phyloP scores from a whole-genome alignment of 2,888 invertebrate genomes.

The Drosophila kambysellisi region DNA sequence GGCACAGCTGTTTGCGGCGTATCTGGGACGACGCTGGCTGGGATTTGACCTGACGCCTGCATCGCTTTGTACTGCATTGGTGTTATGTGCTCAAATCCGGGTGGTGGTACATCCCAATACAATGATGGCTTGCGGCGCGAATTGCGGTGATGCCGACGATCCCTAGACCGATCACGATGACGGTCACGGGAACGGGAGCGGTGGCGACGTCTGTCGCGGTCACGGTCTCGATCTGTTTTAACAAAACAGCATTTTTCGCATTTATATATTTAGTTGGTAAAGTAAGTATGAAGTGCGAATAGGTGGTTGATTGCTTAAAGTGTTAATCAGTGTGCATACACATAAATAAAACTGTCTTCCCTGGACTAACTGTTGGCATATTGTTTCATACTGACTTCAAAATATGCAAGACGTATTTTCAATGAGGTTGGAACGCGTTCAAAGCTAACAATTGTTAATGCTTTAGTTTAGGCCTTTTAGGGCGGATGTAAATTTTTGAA shows the following conservation, averaged over 20 bases:
- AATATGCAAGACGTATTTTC: not conserved
- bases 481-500: constrained; percentile 5
- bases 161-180: constrained; percentile 71
- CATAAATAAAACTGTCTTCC: not conserved
- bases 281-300: not conserved
- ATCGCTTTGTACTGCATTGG: constrained; percentile 96
- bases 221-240: constrained; percentile 65
- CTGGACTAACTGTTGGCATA: not conserved
- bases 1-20: constrained; percentile 98
- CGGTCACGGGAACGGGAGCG: constrained; percentile 75
- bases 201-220: constrained; percentile 69
- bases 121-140: constrained; percentile 94
- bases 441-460: not conserved
- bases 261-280: not conserved
- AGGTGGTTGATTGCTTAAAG: not conserved
- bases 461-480: not conserved
- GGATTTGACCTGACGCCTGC: constrained; percentile 97
- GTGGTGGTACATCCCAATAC: constrained; percentile 99
- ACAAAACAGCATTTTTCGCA: not conserved
- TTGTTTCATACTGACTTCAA: not conserved
- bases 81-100: constrained; percentile 98
- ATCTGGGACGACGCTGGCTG: constrained; percentile 96
- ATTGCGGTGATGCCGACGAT: constrained; percentile 85
- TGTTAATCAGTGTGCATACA: constrained; percentile 8
- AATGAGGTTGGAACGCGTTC: not conserved